Base-by-base conservation (phyloP, 2,888 invertebrate species). In the Macrophya annulata region DNA sequence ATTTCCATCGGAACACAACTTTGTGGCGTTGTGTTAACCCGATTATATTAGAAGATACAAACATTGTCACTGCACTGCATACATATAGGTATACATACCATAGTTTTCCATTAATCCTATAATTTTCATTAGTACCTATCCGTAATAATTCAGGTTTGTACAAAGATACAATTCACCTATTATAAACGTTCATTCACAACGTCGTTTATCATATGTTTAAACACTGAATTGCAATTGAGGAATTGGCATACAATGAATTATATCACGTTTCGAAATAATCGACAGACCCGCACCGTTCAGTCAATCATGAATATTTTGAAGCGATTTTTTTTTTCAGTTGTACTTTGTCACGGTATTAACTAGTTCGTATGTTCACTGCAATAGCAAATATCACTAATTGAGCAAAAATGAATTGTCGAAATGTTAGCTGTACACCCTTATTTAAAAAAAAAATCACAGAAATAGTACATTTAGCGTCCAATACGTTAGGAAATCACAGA, bases 1-100 rank as follows among this genome's bases (percentile, higher is more conserved):
- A 81, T 81, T 81, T 59, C 59, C 81, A 81, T 81, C 81, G 81
- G n/a, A 81, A n/a, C 62, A 43, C 81, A 59, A 81, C 81, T 81
- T 40, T 37, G 25, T 40, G 31, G 31, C 62, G 62, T n/a, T 81
- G 21, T 21, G 21, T 37, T 17, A 21, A n/a, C 59, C 10, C 40
- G 40, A 62, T 81, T 51, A 25, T 51, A 59, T 25, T 15, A 59
- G 40, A 81, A 40, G 31, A 81, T 17, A n/a, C 40, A 21, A 43
- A 17, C 37, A 17, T 25, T 9, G 59, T 15, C 31, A 51, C 37
- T 62, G 25, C 62, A 62, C 12, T 4, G 62, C 62, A 31, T n/a
- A n/a, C n/a, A n/a, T n/a, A n/a, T n/a, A n/a, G n/a, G n/a, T n/a
- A n/a, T n/a, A n/a, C n/a, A n/a, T 55, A 55, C 55, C 62, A 4